Conservation (phyloP, 2,888 invertebrate species). For the Liposcelis brunnea region DNA sequence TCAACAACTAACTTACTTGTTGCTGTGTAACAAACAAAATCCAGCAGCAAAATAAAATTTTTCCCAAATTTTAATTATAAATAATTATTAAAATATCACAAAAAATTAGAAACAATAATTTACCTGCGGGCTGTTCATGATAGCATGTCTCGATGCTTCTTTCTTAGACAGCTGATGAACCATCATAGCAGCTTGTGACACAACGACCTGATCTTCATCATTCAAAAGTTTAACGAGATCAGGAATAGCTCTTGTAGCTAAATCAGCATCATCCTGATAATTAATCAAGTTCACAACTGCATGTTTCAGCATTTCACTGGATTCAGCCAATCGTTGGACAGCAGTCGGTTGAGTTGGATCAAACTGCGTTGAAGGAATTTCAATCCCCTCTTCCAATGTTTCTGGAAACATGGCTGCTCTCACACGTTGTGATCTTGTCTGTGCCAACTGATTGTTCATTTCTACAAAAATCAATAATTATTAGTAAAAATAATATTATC, state of each 20-base stretch:
- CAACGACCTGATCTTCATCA: conserved; percentile 92
- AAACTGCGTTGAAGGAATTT: conserved; percentile 92
- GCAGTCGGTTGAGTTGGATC: conserved; percentile 91
- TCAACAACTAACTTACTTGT: no score
- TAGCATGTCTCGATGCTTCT: conserved; percentile 92
- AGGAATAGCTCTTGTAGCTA: conserved; percentile 90
- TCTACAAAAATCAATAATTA: no score
- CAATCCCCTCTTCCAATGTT: conserved; percentile 89
- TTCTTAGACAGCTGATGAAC: conserved; percentile 97
- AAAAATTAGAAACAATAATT: conserved; percentile 9
- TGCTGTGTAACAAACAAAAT: no score
- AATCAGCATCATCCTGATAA: conserved; percentile 94
- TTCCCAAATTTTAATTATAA: no score
- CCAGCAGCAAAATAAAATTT: no score
- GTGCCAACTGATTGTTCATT: conserved; percentile 91
- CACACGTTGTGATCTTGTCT: conserved; percentile 90
- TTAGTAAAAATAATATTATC: no score
- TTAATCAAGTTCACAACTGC: conserved; percentile 97
- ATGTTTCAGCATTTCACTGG: conserved; percentile 93
- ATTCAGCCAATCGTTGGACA: conserved; percentile 88
- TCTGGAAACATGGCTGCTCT: conserved; percentile 99
- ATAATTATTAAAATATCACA: no score
- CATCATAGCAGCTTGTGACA: conserved; percentile 98
- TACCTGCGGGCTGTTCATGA: conserved; percentile 81
- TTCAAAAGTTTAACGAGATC: conserved; percentile 91